phyloP scores from a whole-genome alignment of 2,113 vertebrate genomes.

The Myrmecophaga tridactyla region DNA sequence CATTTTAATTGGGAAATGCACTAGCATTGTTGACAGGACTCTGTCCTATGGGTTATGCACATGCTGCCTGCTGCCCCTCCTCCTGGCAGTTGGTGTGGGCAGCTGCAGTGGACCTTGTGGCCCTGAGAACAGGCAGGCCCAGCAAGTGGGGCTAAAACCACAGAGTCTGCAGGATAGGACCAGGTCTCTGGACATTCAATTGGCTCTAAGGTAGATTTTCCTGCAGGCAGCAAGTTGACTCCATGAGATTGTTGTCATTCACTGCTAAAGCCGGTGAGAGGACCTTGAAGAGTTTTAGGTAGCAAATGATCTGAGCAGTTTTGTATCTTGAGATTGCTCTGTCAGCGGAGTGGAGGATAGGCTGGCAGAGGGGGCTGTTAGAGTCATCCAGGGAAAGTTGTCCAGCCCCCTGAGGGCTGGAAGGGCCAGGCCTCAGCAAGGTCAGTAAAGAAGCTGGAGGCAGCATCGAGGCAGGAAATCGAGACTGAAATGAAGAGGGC shows the following conservation, averaged over 20 bases:
- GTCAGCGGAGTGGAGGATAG: accelerated
- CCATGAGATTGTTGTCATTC: accelerated
- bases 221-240: background rate
- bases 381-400: background rate
- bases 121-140: background rate
- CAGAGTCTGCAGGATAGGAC: accelerated
- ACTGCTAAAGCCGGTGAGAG: background rate
- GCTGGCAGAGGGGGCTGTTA: too few relatives aligned
- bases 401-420: background rate
- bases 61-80: too few relatives aligned
- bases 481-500: background rate
- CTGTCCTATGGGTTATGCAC: accelerated
- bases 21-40: background rate
- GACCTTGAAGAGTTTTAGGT: background rate
- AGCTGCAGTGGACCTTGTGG: accelerated
- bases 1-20: accelerated
- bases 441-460: background rate
- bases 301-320: background rate
- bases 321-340: background rate
- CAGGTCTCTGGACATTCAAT: background rate
- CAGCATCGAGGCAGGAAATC: background rate
- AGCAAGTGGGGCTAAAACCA: background rate
- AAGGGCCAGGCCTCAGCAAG: background rate
- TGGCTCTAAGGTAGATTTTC: too few relatives aligned
- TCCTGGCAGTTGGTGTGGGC: background rate